A percentile compares a stretch with the other conserved stretches of the same genome.
phyloP scores from a whole-genome alignment of 2,888 invertebrate species.

The Malacosoma neustria region DNA sequence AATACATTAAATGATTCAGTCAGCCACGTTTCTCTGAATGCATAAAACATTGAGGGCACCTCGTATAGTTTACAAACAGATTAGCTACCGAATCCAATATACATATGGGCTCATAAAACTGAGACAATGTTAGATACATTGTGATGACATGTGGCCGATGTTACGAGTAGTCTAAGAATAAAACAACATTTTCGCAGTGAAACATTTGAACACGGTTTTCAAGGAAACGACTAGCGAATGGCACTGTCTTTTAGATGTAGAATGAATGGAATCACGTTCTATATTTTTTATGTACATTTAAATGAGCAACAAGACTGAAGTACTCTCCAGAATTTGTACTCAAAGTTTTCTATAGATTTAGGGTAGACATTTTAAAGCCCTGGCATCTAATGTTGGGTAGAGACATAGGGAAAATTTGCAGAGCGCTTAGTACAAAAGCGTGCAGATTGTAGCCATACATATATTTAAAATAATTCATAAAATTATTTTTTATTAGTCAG shows the following conservation, averaged over 20 bases:
- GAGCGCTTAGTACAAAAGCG: too few species aligned
- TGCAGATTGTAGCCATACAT: too few species aligned
- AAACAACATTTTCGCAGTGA: constrained; percentile 19
- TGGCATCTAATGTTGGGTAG: too few species aligned
- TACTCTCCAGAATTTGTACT: too few species aligned
- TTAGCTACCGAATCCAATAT: constrained; percentile 11
- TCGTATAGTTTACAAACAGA: not conserved
- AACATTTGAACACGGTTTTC: constrained; percentile 29
- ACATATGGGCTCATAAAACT: constrained; percentile 24
- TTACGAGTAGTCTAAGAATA: constrained; percentile 16
- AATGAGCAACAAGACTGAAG: too few species aligned
- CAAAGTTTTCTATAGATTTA: too few species aligned
- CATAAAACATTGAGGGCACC: not conserved
- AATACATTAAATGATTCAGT: too few species aligned
- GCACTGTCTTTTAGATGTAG: constrained; percentile 29
- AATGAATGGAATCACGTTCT: constrained; percentile 42
- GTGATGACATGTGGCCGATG: constrained; percentile 11
- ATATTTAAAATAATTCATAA: too few species aligned
- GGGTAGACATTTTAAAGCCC: too few species aligned
- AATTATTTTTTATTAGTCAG: too few species aligned
- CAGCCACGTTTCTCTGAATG: not conserved
- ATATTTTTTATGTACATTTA: too few species aligned
- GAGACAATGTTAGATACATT: constrained; percentile 28
- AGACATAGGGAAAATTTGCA: too few species aligned
- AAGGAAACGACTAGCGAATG: constrained; percentile 25